A percentile compares a stretch with the other conserved stretches of the same genome.
These are phyloP conservation scores for Ctena decussata DNA, from an alignment of 2,888 invertebrate genomes.

Conservation along the genomic window DNA sequence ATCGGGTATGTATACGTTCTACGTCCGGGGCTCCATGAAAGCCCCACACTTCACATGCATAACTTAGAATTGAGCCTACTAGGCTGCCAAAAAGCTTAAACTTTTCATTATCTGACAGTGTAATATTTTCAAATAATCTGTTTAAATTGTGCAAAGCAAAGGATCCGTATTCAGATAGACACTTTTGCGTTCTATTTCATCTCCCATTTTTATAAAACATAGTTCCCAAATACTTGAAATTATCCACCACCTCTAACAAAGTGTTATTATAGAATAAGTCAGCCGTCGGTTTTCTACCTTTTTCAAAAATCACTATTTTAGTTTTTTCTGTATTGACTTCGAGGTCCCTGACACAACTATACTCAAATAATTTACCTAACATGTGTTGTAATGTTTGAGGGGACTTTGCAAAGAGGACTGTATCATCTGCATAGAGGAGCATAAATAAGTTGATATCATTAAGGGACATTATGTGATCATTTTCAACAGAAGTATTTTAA, in stretches of 20 bases:
- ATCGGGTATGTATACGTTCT: background rate
- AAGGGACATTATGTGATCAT: background rate
- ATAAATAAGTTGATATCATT: background rate
- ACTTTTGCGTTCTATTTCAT: background rate
- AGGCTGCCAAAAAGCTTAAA: background rate
- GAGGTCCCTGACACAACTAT: background rate
- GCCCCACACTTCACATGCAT: background rate
- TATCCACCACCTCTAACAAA: background rate
- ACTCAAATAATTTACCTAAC: background rate
- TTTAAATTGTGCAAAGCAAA: background rate
- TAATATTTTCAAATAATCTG: background rate
- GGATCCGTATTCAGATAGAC: background rate
- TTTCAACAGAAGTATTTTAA: background rate
- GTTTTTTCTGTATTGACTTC: conserved; percentile 12
- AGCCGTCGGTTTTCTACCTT: background rate
- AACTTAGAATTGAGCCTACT: background rate
- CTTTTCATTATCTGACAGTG: background rate
- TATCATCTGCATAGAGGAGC: conserved; percentile 14
- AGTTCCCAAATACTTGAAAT: conserved; percentile 2
- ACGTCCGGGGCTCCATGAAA: background rate
- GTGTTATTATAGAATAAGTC: background rate
- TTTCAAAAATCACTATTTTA: conserved; percentile 8
- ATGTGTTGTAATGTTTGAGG: background rate
- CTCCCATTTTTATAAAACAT: conserved; percentile 12
- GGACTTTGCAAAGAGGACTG: conserved; percentile 14